These are phyloP conservation scores for Itoplectis maculator DNA, from an alignment of 2,888 invertebrate species.

Conservation along the genomic window DNA sequence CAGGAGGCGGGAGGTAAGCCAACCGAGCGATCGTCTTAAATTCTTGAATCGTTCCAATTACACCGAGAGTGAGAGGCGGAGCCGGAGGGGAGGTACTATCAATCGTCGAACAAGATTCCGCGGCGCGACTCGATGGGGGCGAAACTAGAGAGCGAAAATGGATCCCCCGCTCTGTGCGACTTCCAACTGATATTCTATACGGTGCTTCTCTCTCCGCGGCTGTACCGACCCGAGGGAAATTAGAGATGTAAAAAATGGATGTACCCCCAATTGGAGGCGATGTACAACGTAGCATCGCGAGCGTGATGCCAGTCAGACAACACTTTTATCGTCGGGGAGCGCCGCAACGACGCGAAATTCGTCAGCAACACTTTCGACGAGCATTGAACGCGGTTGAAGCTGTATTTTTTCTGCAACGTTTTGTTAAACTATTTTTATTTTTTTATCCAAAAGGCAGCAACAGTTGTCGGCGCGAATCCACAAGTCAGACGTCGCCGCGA, in stretches of 20 bases:
- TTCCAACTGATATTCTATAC: conserved; percentile 5
- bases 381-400: too few relatives aligned
- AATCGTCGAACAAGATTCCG: conserved; percentile 39
- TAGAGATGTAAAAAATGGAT: conserved; percentile 61
- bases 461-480: too few relatives aligned
- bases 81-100: conserved; percentile 43
- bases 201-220: too few relatives aligned
- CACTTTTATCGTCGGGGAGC: too few relatives aligned
- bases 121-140: conserved; percentile 25
- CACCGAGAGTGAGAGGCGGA: conserved; percentile 4
- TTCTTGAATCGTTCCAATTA: conserved; percentile 54
- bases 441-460: too few relatives aligned
- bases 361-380: too few relatives aligned
- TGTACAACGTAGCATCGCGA: neutral
- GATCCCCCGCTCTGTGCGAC: neutral
- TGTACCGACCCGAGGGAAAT: conserved; percentile 60
- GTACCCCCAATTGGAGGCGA: neutral
- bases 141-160: conserved; percentile 57
- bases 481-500: too few relatives aligned
- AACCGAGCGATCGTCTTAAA: conserved; percentile 22
- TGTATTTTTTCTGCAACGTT: too few relatives aligned
- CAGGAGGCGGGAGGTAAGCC: neutral
- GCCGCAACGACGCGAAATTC: too few relatives aligned
- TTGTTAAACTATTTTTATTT: too few relatives aligned
- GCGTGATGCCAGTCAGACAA: neutral